These are phyloP conservation scores for Euschistus heros DNA, from an alignment of 1,140 invertebrate genomes.

Conservation along the genomic window DNA sequence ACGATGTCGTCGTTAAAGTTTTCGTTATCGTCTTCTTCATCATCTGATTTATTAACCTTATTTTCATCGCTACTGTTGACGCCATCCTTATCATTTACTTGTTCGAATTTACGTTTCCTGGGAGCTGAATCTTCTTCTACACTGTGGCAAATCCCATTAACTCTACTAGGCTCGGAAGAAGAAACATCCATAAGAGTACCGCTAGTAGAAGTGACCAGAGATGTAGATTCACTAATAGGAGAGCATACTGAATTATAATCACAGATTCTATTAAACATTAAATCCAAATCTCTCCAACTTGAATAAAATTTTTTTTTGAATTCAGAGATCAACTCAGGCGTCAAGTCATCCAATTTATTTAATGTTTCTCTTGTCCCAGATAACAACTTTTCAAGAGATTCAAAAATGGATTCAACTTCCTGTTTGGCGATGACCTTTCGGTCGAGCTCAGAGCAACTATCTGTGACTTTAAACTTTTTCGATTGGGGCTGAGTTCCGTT, in stretches of 20 bases:
- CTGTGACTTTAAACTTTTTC: neutral
- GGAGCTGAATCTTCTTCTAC: neutral
- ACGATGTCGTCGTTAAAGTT: slow-evolving; percentile 30
- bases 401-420: neutral
- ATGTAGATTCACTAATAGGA: slow-evolving; percentile 3
- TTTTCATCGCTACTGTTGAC: slow-evolving; percentile 3
- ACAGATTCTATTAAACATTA: slow-evolving; percentile 1
- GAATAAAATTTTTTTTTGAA: neutral
- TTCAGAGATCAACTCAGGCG: neutral
- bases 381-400: neutral
- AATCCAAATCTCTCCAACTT: slow-evolving; percentile 7
- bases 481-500: neutral
- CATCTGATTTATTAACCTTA: slow-evolving; percentile 10
- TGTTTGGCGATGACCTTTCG: neutral
- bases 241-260: neutral
- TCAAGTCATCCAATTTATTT: neutral
- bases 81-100: slow-evolving; percentile 19
- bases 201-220: neutral
- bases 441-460: neutral
- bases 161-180: neutral
- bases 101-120: slow-evolving; percentile 13
- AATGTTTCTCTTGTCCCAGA: neutral
- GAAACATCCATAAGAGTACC: neutral
- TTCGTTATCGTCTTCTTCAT: slow-evolving; percentile 22
- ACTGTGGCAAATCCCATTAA: slow-evolving; percentile 6